Percentiles rank a stretch among this genome's conserved stretches.
These are phyloP conservation scores for Pimpla rufipes DNA, from an alignment of 2,888 invertebrate species.

Conservation along the genomic window DNA sequence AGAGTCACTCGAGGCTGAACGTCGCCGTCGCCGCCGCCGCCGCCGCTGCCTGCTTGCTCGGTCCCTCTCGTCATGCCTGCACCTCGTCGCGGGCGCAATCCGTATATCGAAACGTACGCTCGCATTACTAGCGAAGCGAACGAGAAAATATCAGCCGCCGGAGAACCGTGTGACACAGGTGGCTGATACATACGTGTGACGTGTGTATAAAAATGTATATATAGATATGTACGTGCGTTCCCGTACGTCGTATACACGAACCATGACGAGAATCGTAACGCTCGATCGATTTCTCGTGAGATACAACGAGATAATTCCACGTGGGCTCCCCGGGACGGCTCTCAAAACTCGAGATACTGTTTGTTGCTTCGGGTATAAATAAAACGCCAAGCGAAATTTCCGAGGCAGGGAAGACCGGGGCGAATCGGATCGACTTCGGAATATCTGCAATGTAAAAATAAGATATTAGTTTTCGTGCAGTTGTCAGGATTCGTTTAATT, in stretches of 20 bases:
- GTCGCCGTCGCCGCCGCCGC: slow-evolving; percentile 30
- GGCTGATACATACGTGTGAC: slow-evolving; percentile 12
- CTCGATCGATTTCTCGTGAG: slow-evolving; percentile 57
- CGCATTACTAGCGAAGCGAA: slow-evolving; percentile 62
- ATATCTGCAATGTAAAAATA: too few relatives aligned
- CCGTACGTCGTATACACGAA: not conserved
- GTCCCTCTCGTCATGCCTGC: slow-evolving; percentile 34
- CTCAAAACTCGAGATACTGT: not conserved
- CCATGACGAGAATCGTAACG: slow-evolving; percentile 53
- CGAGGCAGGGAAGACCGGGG: not conserved
- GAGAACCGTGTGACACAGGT: slow-evolving; percentile 65
- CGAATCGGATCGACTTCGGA: not conserved
- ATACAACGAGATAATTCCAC: slow-evolving; percentile 37
- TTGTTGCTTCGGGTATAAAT: not conserved
- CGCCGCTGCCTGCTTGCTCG: too few relatives aligned
- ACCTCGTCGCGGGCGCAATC: slow-evolving; percentile 4
- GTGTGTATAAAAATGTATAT: not conserved
- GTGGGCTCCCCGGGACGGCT: slow-evolving; percentile 14
- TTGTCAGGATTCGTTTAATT: too few relatives aligned
- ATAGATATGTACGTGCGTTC: not conserved
- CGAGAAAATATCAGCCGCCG: slow-evolving; percentile 61
- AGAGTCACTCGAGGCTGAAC: slow-evolving; percentile 71
- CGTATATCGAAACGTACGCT: slow-evolving; percentile 41
- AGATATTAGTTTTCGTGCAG: too few relatives aligned
- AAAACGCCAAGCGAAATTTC: not conserved